phyloP scores from a whole-genome alignment of 2,113 vertebrate genomes.

The Choloepus hoffmanni region DNA sequence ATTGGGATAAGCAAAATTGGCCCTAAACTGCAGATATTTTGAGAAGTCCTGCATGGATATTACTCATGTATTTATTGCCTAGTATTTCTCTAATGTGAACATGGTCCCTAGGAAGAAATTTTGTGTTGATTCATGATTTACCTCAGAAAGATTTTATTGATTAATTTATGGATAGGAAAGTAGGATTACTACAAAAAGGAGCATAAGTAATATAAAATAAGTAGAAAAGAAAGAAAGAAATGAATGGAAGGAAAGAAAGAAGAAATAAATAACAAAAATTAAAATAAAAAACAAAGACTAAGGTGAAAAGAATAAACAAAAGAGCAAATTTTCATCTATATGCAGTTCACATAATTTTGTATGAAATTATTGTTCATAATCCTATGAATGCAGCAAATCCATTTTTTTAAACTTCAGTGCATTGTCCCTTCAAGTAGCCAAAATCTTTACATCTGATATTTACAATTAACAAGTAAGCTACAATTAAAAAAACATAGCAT shows the following conservation, averaged over 20 bases:
- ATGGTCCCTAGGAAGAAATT: not conserved
- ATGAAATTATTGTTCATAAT: not conserved
- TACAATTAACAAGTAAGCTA: not conserved
- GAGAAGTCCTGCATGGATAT: not conserved
- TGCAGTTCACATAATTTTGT: not conserved
- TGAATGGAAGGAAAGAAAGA: not conserved
- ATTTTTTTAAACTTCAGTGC: not conserved
- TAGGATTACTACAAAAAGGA: not conserved
- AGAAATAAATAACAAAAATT: not conserved
- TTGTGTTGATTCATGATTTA: not conserved
- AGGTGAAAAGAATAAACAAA: not conserved
- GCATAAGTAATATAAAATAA: not conserved
- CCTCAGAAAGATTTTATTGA: not conserved
- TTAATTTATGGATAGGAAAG: not conserved
- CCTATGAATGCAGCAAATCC: not conserved
- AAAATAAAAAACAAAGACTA: not conserved
- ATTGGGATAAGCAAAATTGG: not conserved
- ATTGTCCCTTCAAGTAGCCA: not conserved
- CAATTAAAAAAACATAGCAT: not conserved
- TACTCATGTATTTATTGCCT: not conserved
- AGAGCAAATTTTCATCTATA: not conserved
- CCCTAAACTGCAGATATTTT: not conserved
- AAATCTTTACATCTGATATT: not conserved
- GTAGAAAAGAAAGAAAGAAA: not conserved
- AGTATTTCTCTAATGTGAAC: not conserved